Evolutionary conservation across 2,888 invertebrate species (phyloP).

Genomic region (Leucophora obtusa): DNA sequence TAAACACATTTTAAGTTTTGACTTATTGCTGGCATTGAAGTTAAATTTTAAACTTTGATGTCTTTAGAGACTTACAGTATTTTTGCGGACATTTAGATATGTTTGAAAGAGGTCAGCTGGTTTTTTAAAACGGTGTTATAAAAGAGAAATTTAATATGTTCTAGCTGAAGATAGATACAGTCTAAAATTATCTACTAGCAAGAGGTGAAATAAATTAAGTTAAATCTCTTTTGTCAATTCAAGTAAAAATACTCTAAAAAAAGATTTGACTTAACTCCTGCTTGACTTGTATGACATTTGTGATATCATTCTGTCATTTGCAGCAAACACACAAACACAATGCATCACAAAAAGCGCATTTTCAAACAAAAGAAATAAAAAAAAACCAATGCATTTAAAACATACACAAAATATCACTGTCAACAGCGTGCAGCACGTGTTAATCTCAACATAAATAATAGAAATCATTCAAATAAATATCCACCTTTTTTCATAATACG

Average conservation of each 20-base stretch:
- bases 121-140: too few species aligned
- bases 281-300: conserved; percentile 49
- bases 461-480: conserved; percentile 48
- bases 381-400: background rate
- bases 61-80: too few species aligned
- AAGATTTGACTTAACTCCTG: conserved; percentile 7
- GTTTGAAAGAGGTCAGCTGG: too few species aligned
- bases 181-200: too few species aligned
- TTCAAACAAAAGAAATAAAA: background rate
- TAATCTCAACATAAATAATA: conserved; percentile 50
- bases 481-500: conserved; percentile 18
- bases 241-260: background rate
- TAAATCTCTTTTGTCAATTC: background rate
- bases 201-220: too few species aligned
- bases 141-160: too few species aligned
- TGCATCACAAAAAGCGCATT: conserved; percentile 28
- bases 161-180: too few species aligned
- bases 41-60: too few species aligned
- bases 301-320: background rate
- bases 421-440: conserved; percentile 37
- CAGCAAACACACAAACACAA: conserved; percentile 6
- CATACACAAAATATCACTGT: conserved; percentile 22
- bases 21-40: too few species aligned
- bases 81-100: too few species aligned
- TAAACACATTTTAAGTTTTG: too few species aligned